Percentiles rank a stretch among this genome's conserved stretches.
Evolutionary conservation across 1,140 invertebrate genomes (phyloP).

Genomic region (Drosophila littoralis): DNA sequence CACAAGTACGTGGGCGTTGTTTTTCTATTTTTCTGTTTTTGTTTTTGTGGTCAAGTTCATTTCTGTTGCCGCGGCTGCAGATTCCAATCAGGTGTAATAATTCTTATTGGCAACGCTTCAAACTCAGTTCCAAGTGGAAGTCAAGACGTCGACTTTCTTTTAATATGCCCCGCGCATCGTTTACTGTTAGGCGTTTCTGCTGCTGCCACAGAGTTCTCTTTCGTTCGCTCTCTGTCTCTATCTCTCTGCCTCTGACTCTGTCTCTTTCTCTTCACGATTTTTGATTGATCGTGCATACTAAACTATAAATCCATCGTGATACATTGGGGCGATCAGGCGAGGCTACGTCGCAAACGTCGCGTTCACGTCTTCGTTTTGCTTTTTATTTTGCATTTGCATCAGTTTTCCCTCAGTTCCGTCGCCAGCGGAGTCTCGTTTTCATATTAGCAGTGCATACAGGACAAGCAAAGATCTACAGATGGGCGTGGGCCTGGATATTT

Average conservation of each 20-base stretch:
- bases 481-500: conserved; percentile 1
- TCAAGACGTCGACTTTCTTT: conserved; percentile 68
- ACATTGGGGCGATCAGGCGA: conserved; percentile 84
- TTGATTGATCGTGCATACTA: conserved; percentile 85
- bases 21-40: conserved; percentile 8
- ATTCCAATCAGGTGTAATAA: conserved; percentile 85
- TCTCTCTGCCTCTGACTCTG: conserved; percentile 21
- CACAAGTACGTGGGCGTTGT: conserved; percentile 61
- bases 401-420: conserved; percentile 35
- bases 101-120: conserved; percentile 84
- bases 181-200: conserved; percentile 64
- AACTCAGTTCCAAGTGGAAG: conserved; percentile 38
- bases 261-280: conserved; percentile 79
- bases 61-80: conserved; percentile 61
- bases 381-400: conserved; percentile 28
- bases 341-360: conserved; percentile 46
- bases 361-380: conserved; percentile 43
- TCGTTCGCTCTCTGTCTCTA: conserved; percentile 23
- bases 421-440: conserved; percentile 57
- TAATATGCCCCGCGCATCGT: conserved; percentile 68
- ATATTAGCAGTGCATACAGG: conserved; percentile 71
- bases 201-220: conserved; percentile 49
- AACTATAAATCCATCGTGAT: conserved; percentile 85
- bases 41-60: conserved; percentile 74
- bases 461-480: conserved; percentile 17